Conservation (phyloP, 2,888 invertebrate species). For the Tortrix viridana region DNA sequence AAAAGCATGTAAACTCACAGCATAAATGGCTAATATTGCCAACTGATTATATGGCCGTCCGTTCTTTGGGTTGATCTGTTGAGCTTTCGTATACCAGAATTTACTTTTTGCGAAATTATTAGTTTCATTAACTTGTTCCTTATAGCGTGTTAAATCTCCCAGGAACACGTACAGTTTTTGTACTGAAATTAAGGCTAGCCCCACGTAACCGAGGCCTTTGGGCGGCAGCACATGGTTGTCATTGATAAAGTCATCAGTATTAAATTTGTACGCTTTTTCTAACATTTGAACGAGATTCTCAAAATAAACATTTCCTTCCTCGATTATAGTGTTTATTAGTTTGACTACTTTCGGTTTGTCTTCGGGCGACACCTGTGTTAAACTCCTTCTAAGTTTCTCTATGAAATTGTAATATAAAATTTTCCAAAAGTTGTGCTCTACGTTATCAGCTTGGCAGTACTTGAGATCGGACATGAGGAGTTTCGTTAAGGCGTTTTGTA, state of each 20-base stretch:
- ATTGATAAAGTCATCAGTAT: conserved; percentile 85
- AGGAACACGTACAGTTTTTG: conserved; percentile 95
- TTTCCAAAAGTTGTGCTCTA: conserved; percentile 97
- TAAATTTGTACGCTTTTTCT: conserved; percentile 90
- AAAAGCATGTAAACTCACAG: conserved; percentile 80
- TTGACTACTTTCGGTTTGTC: conserved; percentile 87
- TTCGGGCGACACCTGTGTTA: conserved; percentile 84
- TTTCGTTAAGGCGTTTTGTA: conserved; percentile 87
- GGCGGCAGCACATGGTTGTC: conserved; percentile 84
- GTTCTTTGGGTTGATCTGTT: conserved; percentile 96
- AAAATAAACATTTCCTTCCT: conserved; percentile 92
- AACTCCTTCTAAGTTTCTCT: conserved; percentile 90
- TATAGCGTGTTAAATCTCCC: conserved; percentile 96
- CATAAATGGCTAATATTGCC: conserved; percentile 93
- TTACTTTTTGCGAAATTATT: conserved; percentile 89
- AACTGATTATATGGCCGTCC: conserved; percentile 98
- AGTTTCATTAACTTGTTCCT: conserved; percentile 92
- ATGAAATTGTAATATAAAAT: conserved; percentile 94
- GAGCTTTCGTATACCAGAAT: conserved; percentile 96
- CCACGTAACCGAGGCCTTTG: conserved; percentile 87
- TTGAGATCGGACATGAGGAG: conserved; percentile 91
- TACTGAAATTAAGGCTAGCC: conserved; percentile 91
- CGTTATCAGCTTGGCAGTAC: conserved; percentile 93
- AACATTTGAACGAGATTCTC: conserved; percentile 89
- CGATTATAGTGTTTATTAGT: conserved; percentile 87